phyloP scores from a whole-genome alignment of 2,888 invertebrate species.

The Mesorhabditis belari region DNA sequence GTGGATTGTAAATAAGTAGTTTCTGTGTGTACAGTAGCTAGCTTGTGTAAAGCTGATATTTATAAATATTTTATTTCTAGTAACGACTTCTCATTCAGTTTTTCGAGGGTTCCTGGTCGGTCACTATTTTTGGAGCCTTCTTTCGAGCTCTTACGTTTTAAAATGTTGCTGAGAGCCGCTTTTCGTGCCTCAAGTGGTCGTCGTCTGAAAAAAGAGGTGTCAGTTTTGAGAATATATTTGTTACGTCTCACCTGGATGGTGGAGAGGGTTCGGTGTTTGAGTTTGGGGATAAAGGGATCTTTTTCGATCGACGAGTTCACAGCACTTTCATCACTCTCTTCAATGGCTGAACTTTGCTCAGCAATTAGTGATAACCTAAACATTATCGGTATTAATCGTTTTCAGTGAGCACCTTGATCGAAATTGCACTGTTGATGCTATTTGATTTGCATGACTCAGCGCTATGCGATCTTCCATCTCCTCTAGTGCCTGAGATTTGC shows the following conservation, averaged over 20 bases:
- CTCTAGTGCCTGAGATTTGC: conserved; percentile 22
- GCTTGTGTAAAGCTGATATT: too few species aligned
- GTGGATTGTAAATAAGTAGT: background rate
- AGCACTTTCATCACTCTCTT: conserved; percentile 27
- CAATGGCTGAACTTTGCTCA: conserved; percentile 31
- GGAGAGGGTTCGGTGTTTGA: background rate
- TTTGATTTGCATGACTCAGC: conserved; percentile 6
- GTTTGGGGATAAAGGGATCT: background rate
- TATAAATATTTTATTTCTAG: too few species aligned
- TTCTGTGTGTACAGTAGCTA: background rate
- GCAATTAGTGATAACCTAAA: conserved; percentile 34
- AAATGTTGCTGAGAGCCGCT: background rate
- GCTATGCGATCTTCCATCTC: conserved; percentile 37
- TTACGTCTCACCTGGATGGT: background rate
- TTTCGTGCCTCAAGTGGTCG: background rate
- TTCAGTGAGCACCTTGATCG: conserved; percentile 22
- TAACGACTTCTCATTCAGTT: too few species aligned
- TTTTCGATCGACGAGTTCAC: conserved; percentile 1
- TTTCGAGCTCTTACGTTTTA: background rate
- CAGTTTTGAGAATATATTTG: background rate
- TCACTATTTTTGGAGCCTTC: background rate
- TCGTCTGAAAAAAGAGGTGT: background rate
- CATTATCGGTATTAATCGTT: background rate
- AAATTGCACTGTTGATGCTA: conserved; percentile 29
- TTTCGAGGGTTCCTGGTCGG: too few species aligned